Conservation (phyloP, 2,113 vertebrate genomes). For the Sylvia atricapilla region DNA sequence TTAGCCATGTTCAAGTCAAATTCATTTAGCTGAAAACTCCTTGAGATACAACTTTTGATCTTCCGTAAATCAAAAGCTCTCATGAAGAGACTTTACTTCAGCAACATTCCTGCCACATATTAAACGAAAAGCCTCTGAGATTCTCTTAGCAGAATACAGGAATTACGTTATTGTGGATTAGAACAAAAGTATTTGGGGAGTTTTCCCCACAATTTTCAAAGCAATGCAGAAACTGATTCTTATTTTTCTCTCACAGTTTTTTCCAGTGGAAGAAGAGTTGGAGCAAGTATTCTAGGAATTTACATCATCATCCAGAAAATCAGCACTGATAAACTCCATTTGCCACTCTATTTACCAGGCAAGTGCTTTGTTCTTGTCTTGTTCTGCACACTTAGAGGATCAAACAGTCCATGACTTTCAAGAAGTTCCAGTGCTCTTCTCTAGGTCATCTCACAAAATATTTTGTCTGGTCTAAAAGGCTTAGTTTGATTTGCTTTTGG, state of each 20-base stretch:
- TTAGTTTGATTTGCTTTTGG: neutral
- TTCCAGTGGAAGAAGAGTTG: neutral
- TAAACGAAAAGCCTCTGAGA: neutral
- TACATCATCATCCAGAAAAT: neutral
- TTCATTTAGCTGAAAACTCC: neutral
- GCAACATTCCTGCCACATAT: neutral
- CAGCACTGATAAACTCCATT: neutral
- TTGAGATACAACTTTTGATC: neutral
- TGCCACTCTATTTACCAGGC: neutral
- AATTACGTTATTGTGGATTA: neutral
- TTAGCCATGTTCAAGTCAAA: neutral
- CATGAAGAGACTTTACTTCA: neutral
- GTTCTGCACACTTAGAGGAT: neutral
- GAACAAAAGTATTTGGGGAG: neutral
- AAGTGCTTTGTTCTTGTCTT: neutral
- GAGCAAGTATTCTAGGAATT: neutral
- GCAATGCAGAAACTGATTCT: neutral
- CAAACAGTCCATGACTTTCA: neutral
- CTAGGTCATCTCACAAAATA: neutral
- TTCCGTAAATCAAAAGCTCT: neutral
- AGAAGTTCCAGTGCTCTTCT: neutral
- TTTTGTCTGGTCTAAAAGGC: neutral
- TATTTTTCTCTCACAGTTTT: neutral
- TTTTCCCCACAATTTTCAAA: neutral
- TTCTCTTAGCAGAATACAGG: neutral